Evolutionary conservation across 2,113 vertebrate species (phyloP).

Genomic region (Australoheros scitulus): DNA sequence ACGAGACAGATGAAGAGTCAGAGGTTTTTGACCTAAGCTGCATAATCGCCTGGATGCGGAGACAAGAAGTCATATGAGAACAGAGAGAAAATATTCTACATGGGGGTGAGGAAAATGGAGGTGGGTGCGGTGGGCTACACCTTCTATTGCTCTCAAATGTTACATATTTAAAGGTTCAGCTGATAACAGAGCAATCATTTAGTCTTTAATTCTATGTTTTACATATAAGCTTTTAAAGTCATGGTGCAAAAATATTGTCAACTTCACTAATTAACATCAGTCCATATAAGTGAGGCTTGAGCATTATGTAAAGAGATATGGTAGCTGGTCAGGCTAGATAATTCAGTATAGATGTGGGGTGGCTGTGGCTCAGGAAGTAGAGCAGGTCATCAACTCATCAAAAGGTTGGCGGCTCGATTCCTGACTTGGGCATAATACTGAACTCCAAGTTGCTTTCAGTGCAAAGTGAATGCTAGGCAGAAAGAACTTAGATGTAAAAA

Average conservation of each 20-base stretch:
- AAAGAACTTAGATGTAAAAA: too few relatives aligned
- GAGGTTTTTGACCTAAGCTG: slow-evolving; percentile 23
- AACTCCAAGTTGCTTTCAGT: too few relatives aligned
- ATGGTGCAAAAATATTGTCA: neutral
- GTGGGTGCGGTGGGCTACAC: neutral
- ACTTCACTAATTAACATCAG: neutral
- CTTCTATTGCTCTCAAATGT: slow-evolving; percentile 13
- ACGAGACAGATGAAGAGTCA: slow-evolving; percentile 1
- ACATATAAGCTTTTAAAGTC: neutral
- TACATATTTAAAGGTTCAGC: slow-evolving; percentile 25
- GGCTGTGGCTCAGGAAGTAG: too few relatives aligned
- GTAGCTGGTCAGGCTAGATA: neutral
- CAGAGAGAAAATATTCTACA: slow-evolving; percentile 12
- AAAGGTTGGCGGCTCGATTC: too few relatives aligned
- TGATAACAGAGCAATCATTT: neutral
- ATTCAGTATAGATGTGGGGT: neutral
- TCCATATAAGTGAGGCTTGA: neutral
- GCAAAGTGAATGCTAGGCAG: too few relatives aligned
- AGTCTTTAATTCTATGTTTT: neutral
- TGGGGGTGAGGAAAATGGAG: slow-evolving; percentile 10
- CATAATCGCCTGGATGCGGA: slow-evolving; percentile 5
- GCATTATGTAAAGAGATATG: neutral
- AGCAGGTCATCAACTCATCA: too few relatives aligned
- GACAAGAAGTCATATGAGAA: slow-evolving; percentile 24
- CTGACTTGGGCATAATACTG: too few relatives aligned